phyloP scores from a whole-genome alignment of 1,140 invertebrate genomes.

The Zaprionus gabonicus region DNA sequence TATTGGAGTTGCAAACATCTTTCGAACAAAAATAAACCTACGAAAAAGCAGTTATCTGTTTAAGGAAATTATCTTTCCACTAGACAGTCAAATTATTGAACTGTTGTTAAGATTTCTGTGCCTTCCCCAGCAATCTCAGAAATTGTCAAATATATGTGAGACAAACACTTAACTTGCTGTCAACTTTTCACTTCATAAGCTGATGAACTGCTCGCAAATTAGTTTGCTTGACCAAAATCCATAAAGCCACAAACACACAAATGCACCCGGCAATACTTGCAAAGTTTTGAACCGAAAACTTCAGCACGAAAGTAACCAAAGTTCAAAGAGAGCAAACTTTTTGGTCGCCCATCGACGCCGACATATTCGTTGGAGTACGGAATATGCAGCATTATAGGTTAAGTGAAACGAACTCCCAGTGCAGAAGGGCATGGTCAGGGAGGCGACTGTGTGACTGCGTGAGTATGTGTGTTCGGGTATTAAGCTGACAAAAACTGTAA shows the following conservation, averaged over 20 bases:
- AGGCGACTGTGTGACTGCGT: conserved; percentile 36
- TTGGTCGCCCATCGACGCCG: conserved; percentile 41
- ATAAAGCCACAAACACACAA: background rate
- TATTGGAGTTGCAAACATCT: no score
- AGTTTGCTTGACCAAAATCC: conserved; percentile 56
- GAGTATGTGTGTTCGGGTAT: conserved; percentile 16
- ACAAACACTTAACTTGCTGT: conserved; percentile 30
- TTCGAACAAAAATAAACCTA: no score
- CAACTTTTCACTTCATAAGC: conserved; percentile 31
- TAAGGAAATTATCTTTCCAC: background rate
- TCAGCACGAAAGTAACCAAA: conserved; percentile 65
- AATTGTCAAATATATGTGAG: conserved; percentile 20
- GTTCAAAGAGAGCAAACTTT: conserved; percentile 68
- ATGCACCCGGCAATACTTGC: conserved; percentile 38
- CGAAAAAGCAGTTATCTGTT: background rate
- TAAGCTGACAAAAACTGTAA: conserved; percentile 57
- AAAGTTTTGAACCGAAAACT: conserved; percentile 59
- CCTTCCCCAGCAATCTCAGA: background rate
- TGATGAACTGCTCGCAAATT: conserved; percentile 38
- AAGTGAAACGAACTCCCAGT: conserved; percentile 72
- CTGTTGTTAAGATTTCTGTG: background rate
- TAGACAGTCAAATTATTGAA: background rate
- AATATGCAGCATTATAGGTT: conserved; percentile 44
- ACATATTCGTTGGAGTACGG: conserved; percentile 54
- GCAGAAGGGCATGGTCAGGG: conserved; percentile 60